A percentile compares a stretch with the other conserved stretches of the same genome.
Evolutionary conservation across 2,888 invertebrate genomes (phyloP).

Genomic region (Andrena flavipes): DNA sequence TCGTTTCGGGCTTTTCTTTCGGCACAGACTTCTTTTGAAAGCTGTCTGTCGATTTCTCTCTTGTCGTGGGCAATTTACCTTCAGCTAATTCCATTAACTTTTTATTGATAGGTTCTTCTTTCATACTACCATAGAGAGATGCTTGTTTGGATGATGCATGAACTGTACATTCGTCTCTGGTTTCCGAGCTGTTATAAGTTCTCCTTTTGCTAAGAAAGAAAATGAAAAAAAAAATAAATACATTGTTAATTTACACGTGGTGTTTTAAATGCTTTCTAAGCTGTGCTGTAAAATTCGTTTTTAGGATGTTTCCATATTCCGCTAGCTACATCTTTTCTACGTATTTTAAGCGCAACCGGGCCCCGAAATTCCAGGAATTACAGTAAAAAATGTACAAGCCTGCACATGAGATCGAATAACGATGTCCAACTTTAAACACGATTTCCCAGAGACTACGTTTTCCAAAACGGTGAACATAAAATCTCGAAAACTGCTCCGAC

Average conservation of each 20-base stretch:
- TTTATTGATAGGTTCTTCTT: slow-evolving; percentile 83
- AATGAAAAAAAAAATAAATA: background rate
- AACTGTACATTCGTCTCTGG: slow-evolving; percentile 78
- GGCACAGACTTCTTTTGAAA: slow-evolving; percentile 78
- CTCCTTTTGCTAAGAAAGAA: slow-evolving; percentile 77
- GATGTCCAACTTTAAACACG: too few species aligned
- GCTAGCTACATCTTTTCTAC: too few species aligned
- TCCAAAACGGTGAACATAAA: too few species aligned
- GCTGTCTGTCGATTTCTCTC: slow-evolving; percentile 81
- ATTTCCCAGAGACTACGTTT: too few species aligned
- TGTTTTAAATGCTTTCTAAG: background rate
- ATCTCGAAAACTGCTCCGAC: too few species aligned
- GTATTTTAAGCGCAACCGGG: too few species aligned
- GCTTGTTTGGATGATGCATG: slow-evolving; percentile 79
- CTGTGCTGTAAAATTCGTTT: background rate
- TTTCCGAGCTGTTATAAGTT: slow-evolving; percentile 79
- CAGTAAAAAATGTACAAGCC: too few species aligned
- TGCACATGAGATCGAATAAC: too few species aligned
- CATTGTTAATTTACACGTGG: slow-evolving; percentile 8
- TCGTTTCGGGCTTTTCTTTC: slow-evolving; percentile 81
- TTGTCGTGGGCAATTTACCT: slow-evolving; percentile 79
- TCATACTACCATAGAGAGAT: slow-evolving; percentile 82
- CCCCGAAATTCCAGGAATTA: too few species aligned
- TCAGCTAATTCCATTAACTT: slow-evolving; percentile 83
- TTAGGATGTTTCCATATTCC: too few species aligned